Evolutionary conservation across 2,797 vertebrate genomes (phyloP), one percentile per base, ranked within the genome.

Genomic region (Sylvilagus floridanus): DNA sequence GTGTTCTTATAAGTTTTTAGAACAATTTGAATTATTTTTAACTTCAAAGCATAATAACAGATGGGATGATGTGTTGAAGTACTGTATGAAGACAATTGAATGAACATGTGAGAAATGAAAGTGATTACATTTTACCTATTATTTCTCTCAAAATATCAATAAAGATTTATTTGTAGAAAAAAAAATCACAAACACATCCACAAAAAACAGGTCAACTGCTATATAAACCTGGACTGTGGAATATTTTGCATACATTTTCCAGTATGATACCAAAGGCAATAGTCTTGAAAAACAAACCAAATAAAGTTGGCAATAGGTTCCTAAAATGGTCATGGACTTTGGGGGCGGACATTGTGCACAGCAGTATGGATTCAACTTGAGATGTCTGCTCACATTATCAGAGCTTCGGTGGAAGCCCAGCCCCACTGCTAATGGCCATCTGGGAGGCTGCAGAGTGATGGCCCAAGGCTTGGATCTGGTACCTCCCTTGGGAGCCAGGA

Each of bases 41-140:
- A 82, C 32, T 71, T 88, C 37, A 92, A 22, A 79, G 63, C 62
- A 14, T 60, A 92, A 52, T 88, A 84, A 52, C 65, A 91, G n/a
- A 95, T 42, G 28, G 37, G 22, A 81, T 81, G 9, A 30, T 76
- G 88, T 85, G 22, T 71, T 87, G 76, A 85, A 76, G 75, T 79
- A 84, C 19, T 81, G 4, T 84, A 8, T 73, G 73, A 28, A 77
- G 42, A n/a, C 17, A 76, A 76, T 0, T 35, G 9, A 4, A 54
- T 68, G 81, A 69, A 71, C 28, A 84, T 37, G 57, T 50, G n/a
- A 93, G 37, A 37, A 91, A 66, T 57, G 83, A 73, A 95, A 91
- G 86, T 37, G 71, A 42, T 60, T 62, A 66, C 0, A n/a, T 32
- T 68, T 35, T 89, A 62, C 37, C n/a, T 62, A 8, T 71, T 81